Base-by-base conservation (phyloP, 64 coral and sea anemone genomes). In the Hydrozoanthus tunicans region DNA sequence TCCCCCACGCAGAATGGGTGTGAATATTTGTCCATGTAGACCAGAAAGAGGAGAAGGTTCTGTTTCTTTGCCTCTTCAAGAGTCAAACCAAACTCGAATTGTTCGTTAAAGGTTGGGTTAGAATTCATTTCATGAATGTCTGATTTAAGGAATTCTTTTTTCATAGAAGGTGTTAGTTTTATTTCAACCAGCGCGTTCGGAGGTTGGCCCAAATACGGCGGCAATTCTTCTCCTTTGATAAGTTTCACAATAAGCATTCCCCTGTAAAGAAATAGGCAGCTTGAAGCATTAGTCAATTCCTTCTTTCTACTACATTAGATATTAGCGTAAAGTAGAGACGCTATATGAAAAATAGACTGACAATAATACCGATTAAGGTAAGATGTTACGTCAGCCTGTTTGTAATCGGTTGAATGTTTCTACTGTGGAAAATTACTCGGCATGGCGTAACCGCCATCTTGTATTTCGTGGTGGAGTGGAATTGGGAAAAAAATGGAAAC, bases 1-100 rank as follows among this genome's bases (percentile, higher is more conserved):
- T 94, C 93, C 2, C 95, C 95, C 62, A 98, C 92, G 63, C 77
- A 73, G 26, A 94, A 94, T 8, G 92, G 90, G 24, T 98, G 95
- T 0, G 95, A 98, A 68, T 89, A 95, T 55, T 93, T 98, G 71
- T 98, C 96, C 96, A 98, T 95, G 65, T 98, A 98, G 64, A 81
- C 81, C 56, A 98, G 12, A 1, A 88, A 68, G 15, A 98, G 91
- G 7, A 79, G 90, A 10, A 95, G 81, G 13, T 66, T 94, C 17
- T 91, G 86, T 79, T 91, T 91, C 32, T 75, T 94, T 11, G 93
- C 89, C 27, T 94, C 89, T 4, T 94, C 95, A 24, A 92, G 92
- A 43, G 92, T 79, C 12, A 97, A 73, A 13, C 95, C 92, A 92
- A 97, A 97, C 27, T 97, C 95, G 73, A 97, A 94, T 17, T 92